phyloP scores from a whole-genome alignment of 2,113 vertebrate genomes.

The Campylorhamphus procurvoides region DNA sequence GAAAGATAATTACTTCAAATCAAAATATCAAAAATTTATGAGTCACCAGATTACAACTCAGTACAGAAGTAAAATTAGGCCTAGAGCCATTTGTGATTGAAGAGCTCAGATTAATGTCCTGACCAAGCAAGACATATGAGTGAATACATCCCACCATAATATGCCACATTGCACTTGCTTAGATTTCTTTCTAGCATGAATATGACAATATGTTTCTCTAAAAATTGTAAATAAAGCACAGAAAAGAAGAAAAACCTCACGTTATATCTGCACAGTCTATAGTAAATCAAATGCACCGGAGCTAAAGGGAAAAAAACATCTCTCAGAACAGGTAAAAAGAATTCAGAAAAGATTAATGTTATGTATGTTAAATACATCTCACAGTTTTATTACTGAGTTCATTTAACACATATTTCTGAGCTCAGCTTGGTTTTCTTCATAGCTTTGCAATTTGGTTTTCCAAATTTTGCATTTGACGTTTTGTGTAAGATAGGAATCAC shows the following conservation, averaged over 20 bases:
- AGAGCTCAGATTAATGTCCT: not conserved
- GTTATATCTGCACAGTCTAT: not conserved
- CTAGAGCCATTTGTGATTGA: not conserved
- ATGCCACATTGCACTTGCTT: not conserved
- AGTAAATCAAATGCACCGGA: not conserved
- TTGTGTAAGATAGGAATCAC: not conserved
- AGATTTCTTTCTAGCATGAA: not conserved
- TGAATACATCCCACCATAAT: not conserved
- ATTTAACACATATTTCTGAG: not conserved
- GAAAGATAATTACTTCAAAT: constrained; percentile 1
- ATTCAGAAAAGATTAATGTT: not conserved
- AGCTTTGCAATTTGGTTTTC: not conserved
- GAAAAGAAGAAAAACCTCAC: not conserved
- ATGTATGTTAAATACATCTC: not conserved
- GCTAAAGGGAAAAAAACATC: not conserved
- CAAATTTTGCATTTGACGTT: not conserved
- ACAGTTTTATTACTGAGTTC: not conserved
- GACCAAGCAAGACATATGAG: not conserved
- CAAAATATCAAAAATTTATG: not conserved
- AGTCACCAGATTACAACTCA: not conserved
- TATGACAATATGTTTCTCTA: not conserved
- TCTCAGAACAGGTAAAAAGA: not conserved
- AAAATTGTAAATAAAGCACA: not conserved
- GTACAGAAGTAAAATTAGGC: not conserved
- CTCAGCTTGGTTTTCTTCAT: not conserved